A percentile compares a stretch with the other conserved stretches of the same genome.
phyloP scores from a whole-genome alignment of 2,888 invertebrate species.

The Reticulitermes lucifugus region DNA sequence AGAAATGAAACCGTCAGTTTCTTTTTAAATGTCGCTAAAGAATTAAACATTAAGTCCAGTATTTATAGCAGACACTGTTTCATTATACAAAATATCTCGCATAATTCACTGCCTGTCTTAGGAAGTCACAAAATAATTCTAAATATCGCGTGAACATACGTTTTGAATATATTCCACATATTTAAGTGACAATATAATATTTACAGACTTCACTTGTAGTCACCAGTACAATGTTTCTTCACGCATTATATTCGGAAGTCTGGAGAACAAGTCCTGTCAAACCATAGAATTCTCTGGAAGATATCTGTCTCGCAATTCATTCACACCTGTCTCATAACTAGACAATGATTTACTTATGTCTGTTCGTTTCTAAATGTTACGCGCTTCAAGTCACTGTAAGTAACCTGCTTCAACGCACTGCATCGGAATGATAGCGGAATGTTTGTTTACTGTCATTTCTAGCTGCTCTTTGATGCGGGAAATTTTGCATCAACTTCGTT shows the following conservation, averaged over 20 bases:
- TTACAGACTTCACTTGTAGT: too few relatives aligned
- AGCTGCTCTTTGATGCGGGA: conserved; percentile 1
- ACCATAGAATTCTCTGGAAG: too few relatives aligned
- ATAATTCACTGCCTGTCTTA: background rate
- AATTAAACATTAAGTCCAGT: background rate
- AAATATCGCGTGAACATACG: background rate
- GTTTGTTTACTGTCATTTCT: conserved; percentile 9
- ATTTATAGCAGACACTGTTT: background rate
- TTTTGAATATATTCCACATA: background rate
- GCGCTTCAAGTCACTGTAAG: background rate
- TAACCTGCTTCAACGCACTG: background rate
- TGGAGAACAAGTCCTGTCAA: too few relatives aligned
- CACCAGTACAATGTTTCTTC: background rate
- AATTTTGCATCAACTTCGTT: conserved; percentile 8
- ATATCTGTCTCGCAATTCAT: background rate
- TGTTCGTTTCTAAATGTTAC: background rate
- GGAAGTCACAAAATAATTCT: background rate
- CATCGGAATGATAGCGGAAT: background rate
- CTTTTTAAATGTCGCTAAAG: too few relatives aligned
- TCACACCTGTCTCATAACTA: background rate
- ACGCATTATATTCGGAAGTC: background rate
- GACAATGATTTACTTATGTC: background rate
- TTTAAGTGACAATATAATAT: too few relatives aligned
- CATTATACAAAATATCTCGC: background rate
- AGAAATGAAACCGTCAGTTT: too few relatives aligned